These are phyloP conservation scores for Aeoliscus strigatus DNA, from an alignment of 2,797 vertebrate species.

Conservation along the genomic window DNA sequence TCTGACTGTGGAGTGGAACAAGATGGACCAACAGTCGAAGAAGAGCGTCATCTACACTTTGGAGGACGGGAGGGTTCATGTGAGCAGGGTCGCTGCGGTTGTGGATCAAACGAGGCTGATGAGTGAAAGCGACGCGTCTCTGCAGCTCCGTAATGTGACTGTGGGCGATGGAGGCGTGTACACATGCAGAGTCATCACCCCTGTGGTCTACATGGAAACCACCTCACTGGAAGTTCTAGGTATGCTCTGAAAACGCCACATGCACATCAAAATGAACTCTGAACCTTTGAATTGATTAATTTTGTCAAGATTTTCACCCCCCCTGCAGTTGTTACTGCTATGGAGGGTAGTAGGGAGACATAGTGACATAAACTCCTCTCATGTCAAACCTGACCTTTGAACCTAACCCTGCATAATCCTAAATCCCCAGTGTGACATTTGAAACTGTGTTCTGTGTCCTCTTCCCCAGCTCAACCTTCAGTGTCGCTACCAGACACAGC, in stretches of 20 bases:
- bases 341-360: too few relatives aligned
- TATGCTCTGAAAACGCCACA: too few relatives aligned
- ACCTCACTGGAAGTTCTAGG: conserved; percentile 58
- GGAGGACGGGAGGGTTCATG: conserved; percentile 24
- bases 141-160: conserved; percentile 48
- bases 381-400: too few relatives aligned
- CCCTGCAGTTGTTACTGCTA: too few relatives aligned
- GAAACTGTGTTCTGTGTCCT: conserved; percentile 1
- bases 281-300: too few relatives aligned
- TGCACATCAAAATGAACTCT: too few relatives aligned
- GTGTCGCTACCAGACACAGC: conserved; percentile 47
- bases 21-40: conserved; percentile 6
- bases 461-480: conserved; percentile 48
- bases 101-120: conserved; percentile 25
- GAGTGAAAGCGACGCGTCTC: conserved; percentile 48
- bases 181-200: conserved; percentile 59
- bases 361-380: too few relatives aligned
- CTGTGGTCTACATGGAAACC: conserved; percentile 38
- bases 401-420: too few relatives aligned
- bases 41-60: conserved; percentile 45
- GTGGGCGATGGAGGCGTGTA: conserved; percentile 59
- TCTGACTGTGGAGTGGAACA: conserved; percentile 57
- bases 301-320: too few relatives aligned
- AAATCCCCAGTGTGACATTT: too few relatives aligned
- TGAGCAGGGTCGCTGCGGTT: conserved; percentile 25